Conservation (phyloP, 2,888 invertebrate species). For the Antheraea yamamai region DNA sequence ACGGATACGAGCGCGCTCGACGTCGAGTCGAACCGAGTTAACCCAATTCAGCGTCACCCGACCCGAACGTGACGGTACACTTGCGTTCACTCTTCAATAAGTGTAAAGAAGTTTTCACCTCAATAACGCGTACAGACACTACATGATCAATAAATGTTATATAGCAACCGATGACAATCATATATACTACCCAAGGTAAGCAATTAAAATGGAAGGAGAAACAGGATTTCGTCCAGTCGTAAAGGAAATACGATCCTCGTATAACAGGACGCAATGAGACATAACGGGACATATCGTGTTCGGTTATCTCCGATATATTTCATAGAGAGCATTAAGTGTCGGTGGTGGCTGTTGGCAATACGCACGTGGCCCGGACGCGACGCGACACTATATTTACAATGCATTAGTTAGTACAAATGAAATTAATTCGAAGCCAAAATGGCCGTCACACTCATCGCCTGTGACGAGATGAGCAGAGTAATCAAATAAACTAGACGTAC, state of each 20-base stretch:
- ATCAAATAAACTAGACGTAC: slow-evolving; percentile 35
- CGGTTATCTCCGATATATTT: background rate
- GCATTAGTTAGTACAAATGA: slow-evolving; percentile 18
- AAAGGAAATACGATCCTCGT: background rate
- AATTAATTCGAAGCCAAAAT: slow-evolving; percentile 21
- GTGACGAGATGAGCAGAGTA: slow-evolving; percentile 24
- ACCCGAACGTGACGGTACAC: no score
- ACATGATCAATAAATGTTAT: background rate
- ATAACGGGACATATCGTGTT: background rate
- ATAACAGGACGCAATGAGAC: background rate
- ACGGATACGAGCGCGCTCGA: no score
- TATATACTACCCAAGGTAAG: background rate
- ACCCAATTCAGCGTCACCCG: no score
- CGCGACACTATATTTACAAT: slow-evolving; percentile 16
- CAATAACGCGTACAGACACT: no score
- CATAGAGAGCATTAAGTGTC: background rate
- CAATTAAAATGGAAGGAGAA: background rate
- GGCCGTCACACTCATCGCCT: slow-evolving; percentile 20
- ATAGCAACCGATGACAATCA: background rate
- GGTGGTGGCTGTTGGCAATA: background rate
- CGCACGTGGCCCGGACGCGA: slow-evolving; percentile 3
- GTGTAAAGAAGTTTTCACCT: no score
- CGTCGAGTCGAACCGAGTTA: no score
- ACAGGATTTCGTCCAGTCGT: background rate
- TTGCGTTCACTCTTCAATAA: no score